These are phyloP conservation scores for Brachionus rotundiformis DNA, from an alignment of 1,140 invertebrate species.

Conservation along the genomic window DNA sequence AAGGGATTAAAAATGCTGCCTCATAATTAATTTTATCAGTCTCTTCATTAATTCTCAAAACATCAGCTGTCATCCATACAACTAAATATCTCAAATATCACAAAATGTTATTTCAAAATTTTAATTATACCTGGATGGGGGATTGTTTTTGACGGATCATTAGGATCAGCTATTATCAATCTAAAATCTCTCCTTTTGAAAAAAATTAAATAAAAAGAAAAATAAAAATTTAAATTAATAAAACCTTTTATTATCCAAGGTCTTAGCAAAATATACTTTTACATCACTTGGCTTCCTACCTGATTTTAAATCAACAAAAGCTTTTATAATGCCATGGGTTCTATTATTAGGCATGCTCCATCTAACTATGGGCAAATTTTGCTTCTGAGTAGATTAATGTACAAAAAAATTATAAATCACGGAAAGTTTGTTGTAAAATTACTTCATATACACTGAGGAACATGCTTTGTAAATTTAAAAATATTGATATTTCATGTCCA, in stretches of 20 bases:
- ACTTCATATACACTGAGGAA: slow-evolving; percentile 55
- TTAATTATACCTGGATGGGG: slow-evolving; percentile 53
- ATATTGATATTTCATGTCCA: slow-evolving; percentile 57
- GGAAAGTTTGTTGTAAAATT: slow-evolving; percentile 29
- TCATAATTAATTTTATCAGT: slow-evolving; percentile 42
- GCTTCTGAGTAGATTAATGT: too few species aligned
- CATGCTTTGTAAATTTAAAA: slow-evolving; percentile 56
- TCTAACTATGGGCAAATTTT: slow-evolving; percentile 1
- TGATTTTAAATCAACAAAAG: slow-evolving; percentile 54
- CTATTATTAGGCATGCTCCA: slow-evolving; percentile 39
- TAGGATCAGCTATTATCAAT: slow-evolving; percentile 56
- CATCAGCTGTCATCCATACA: slow-evolving; percentile 1
- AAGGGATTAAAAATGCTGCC: slow-evolving; percentile 55
- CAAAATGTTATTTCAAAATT: slow-evolving; percentile 10
- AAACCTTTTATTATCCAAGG: slow-evolving; percentile 55
- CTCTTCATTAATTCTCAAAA: slow-evolving; percentile 28
- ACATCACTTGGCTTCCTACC: slow-evolving; percentile 54
- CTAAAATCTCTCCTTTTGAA: slow-evolving; percentile 56
- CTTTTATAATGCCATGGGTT: slow-evolving; percentile 54
- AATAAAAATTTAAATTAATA: background rate
- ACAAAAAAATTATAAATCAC: background rate
- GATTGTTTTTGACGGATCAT: slow-evolving; percentile 55
- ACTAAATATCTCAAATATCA: background rate
- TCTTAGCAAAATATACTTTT: slow-evolving; percentile 55
- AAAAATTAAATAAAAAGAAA: background rate